A percentile compares a stretch with the other conserved stretches of the same genome.
These are phyloP conservation scores for Chromobotia macracanthus DNA, from an alignment of 2,797 vertebrate species.

Conservation along the genomic window DNA sequence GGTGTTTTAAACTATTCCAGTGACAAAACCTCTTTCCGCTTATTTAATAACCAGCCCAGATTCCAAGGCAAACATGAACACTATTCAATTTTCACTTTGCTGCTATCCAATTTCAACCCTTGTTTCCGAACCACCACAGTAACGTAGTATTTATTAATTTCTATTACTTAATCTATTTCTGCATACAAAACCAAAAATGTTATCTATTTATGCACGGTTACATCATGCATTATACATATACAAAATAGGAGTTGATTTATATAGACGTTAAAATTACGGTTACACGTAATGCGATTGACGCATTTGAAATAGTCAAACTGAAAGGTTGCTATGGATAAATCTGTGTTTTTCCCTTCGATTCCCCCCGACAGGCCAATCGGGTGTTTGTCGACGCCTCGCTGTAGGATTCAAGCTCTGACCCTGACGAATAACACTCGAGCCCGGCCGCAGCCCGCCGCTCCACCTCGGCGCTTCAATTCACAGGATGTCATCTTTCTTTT, in stretches of 20 bases:
- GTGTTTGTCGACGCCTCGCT: slow-evolving; percentile 82
- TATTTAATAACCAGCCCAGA: slow-evolving; percentile 3
- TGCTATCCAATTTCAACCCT: slow-evolving; percentile 64
- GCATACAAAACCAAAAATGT: slow-evolving; percentile 57
- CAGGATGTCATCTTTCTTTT: slow-evolving; percentile 86
- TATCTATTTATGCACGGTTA: slow-evolving; percentile 49
- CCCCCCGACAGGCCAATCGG: slow-evolving; percentile 77
- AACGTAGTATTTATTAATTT: slow-evolving; percentile 51
- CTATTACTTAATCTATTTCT: slow-evolving; percentile 52
- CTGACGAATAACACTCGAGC: slow-evolving; percentile 73
- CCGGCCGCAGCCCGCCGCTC: slow-evolving; percentile 79
- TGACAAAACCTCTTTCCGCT: neutral
- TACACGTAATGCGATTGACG: slow-evolving; percentile 67
- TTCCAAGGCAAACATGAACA: slow-evolving; percentile 1
- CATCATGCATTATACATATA: slow-evolving; percentile 50
- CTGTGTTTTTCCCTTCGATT: slow-evolving; percentile 67
- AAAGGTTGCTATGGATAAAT: slow-evolving; percentile 74
- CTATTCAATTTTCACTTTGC: neutral
- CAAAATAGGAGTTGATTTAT: slow-evolving; percentile 35
- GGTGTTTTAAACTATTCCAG: neutral
- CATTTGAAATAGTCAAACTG: slow-evolving; percentile 66
- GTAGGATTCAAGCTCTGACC: slow-evolving; percentile 79
- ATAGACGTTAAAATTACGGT: slow-evolving; percentile 58
- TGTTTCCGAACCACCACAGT: slow-evolving; percentile 33
- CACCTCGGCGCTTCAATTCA: slow-evolving; percentile 80